phyloP scores from a whole-genome alignment of 1,140 invertebrate genomes.

The Trachymyrmex cornetzi region DNA sequence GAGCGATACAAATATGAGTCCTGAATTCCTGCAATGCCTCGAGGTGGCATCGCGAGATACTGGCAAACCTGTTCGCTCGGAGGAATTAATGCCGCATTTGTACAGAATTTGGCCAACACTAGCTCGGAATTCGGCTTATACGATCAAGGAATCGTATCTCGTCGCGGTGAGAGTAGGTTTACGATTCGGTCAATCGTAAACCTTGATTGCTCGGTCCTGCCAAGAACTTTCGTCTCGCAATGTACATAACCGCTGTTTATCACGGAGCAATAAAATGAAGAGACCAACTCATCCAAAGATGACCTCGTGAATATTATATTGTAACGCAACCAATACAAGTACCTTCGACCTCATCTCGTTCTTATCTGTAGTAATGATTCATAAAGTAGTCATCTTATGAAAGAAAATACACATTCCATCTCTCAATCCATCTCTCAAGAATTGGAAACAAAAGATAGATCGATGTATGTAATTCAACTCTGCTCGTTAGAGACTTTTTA shows the following conservation, averaged over 20 bases:
- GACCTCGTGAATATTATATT: slow-evolving; percentile 66
- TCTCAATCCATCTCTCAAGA: not conserved
- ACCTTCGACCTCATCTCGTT: slow-evolving; percentile 28
- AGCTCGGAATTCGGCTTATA: slow-evolving; percentile 39
- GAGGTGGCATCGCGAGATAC: slow-evolving; percentile 54
- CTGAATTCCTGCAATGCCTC: slow-evolving; percentile 35
- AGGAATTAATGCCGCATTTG: slow-evolving; percentile 69
- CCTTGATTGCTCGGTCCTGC: slow-evolving; percentile 62
- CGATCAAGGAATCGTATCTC: slow-evolving; percentile 62
- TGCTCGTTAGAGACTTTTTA: not conserved
- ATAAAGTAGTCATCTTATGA: not conserved
- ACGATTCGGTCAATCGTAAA: slow-evolving; percentile 77
- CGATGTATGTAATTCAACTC: slow-evolving; percentile 5
- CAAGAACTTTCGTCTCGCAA: slow-evolving; percentile 1
- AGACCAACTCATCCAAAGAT: slow-evolving; percentile 13
- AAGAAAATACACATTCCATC: not conserved
- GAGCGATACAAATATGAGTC: slow-evolving; percentile 57
- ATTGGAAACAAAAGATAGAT: slow-evolving; percentile 17
- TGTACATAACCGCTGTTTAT: slow-evolving; percentile 36
- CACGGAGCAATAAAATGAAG: slow-evolving; percentile 15
- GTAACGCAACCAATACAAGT: slow-evolving; percentile 45
- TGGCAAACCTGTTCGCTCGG: not conserved
- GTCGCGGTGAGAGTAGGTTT: slow-evolving; percentile 56
- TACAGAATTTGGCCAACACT: slow-evolving; percentile 61
- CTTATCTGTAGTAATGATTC: not conserved